phyloP scores from a whole-genome alignment of 2,113 vertebrate genomes.

The Hippocampus barbouri region DNA sequence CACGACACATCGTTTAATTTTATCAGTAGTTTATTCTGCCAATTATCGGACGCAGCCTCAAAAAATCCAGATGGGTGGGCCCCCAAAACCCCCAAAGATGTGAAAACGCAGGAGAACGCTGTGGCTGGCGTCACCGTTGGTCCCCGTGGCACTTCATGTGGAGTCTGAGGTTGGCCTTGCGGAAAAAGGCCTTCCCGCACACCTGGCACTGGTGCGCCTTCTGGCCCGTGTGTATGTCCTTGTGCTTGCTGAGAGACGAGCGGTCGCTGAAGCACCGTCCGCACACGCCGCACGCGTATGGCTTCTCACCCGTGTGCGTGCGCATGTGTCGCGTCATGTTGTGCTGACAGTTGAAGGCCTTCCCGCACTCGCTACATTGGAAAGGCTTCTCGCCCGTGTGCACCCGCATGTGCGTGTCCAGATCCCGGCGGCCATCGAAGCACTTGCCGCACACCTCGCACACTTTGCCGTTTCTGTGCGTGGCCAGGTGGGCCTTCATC shows the following conservation, averaged over 20 bases:
- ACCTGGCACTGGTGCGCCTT: slow-evolving; percentile 47
- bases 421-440: slow-evolving; percentile 36
- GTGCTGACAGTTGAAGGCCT: slow-evolving; percentile 58
- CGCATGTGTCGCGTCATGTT: slow-evolving; percentile 60
- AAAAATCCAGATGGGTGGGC: no score
- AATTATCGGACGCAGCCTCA: no score
- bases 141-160: slow-evolving; percentile 52
- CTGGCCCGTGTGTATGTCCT: slow-evolving; percentile 36
- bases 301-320: slow-evolving; percentile 50
- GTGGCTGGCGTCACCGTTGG: background rate
- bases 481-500: slow-evolving; percentile 51
- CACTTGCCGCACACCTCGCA: slow-evolving; percentile 55
- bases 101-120: no score
- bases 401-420: slow-evolving; percentile 51
- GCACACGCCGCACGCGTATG: slow-evolving; percentile 49
- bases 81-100: no score
- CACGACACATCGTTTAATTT: no score
- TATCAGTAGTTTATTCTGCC: no score
- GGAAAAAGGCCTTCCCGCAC: slow-evolving; percentile 45
- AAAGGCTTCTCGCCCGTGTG: slow-evolving; percentile 61
- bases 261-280: slow-evolving; percentile 41
- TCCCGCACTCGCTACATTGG: slow-evolving; percentile 49
- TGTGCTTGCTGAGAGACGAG: slow-evolving; percentile 43
- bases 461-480: slow-evolving; percentile 45
- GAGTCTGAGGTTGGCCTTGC: slow-evolving; percentile 34